Conservation (phyloP, 2,888 invertebrate genomes). For the Adelphocoris suturalis region DNA sequence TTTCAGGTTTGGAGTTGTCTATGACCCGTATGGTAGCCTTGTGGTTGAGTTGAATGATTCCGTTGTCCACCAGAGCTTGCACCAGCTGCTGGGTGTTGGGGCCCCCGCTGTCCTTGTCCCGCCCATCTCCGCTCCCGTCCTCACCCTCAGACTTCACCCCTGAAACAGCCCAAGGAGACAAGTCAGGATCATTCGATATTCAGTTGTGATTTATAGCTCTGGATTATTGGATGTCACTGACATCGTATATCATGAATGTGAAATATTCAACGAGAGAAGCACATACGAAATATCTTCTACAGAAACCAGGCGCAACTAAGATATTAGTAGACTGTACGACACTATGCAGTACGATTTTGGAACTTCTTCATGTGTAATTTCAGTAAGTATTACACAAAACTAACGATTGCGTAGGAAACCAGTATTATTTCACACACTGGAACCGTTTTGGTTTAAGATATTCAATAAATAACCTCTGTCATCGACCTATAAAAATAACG, state of each 20-base stretch:
- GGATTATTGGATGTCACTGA: neutral
- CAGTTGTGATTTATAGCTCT: neutral
- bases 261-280: neutral
- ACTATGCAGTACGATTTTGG: too few species aligned
- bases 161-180: constrained; percentile 51
- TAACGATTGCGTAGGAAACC: too few species aligned
- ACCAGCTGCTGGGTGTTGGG: constrained; percentile 75
- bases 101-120: constrained; percentile 69
- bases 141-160: constrained; percentile 73
- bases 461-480: too few species aligned
- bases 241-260: neutral
- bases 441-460: too few species aligned
- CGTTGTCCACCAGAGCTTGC: constrained; percentile 76
- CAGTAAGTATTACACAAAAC: too few species aligned
- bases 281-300: neutral
- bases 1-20: constrained; percentile 73
- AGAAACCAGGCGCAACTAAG: too few species aligned
- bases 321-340: too few species aligned
- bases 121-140: constrained; percentile 71
- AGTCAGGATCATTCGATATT: constrained; percentile 6
- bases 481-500: too few species aligned
- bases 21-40: constrained; percentile 75
- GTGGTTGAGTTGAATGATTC: constrained; percentile 76
- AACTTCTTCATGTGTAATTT: too few species aligned
- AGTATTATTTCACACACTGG: too few species aligned